Evolutionary conservation across 2,797 vertebrate genomes (phyloP), one percentile per base, ranked within the genome.

Genomic region (Sebastolobus alascanus): DNA sequence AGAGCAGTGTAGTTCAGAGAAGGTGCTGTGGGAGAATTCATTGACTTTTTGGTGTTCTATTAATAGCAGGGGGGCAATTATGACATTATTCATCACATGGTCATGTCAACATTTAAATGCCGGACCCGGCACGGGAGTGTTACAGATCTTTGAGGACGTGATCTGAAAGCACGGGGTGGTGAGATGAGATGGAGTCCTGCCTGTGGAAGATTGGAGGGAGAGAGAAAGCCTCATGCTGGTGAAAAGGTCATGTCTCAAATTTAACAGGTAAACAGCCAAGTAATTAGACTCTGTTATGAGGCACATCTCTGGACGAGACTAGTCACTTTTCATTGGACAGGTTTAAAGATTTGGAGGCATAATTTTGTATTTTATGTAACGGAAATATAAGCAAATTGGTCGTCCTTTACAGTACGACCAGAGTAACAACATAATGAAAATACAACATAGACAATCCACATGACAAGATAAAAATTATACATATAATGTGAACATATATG

Each of bases 21-120:
- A 50, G 40, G 25, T 31, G 68, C 59, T 79, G 43, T 61, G 73
- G 66, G 60, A 71, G 85, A 91, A 91, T 94, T 70, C 65, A 93
- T 92, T 90, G 85, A 93, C 89, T 89, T 91, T 90, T 92, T 64
- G 52, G 35, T 22, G 61, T 58, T 58, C 75, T 91, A 89, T 90
- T 88, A 79, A 84, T 89, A 90, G 79, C 33, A n/a, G 2, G 4
- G 3, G 27, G 60, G 56, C 71, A 90, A 92, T 92, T 90, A 92
- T 64, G 78, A 83, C 68, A 80, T 61, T 80, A 50, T 84, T 84
- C 63, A 79, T 82, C 66, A 71, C 56, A 40, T 20, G 65, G 67
- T 43, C 61, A 73, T 75, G 65, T 87, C 84, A 70, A 68, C 70
- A 78, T 76, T 71, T 68, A 56, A 58, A 73, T 38, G 74, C 55